Evolutionary conservation across 2,113 vertebrate genomes (phyloP).

Genomic region (Nettapus auritus): DNA sequence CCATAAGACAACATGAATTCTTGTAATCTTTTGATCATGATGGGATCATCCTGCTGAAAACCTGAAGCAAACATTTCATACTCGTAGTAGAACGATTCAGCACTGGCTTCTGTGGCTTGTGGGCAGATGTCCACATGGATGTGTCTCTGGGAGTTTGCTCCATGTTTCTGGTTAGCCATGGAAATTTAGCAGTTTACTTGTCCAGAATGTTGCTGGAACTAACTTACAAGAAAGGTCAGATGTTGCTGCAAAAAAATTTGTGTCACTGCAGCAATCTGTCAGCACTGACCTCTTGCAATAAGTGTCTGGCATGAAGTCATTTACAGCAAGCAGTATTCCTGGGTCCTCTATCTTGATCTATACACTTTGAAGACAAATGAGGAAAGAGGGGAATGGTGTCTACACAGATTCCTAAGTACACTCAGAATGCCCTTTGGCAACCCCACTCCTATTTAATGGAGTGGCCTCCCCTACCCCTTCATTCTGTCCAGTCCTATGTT

Average conservation of each 20-base stretch:
- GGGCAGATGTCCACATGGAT: background rate
- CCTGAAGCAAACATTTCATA: background rate
- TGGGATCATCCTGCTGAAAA: background rate
- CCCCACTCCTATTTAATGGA: background rate
- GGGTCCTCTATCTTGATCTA: background rate
- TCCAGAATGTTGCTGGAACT: background rate
- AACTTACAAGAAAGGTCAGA: background rate
- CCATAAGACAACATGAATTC: background rate
- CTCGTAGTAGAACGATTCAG: background rate
- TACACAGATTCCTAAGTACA: background rate
- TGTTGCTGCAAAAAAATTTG: background rate
- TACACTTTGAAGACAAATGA: background rate
- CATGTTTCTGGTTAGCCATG: background rate
- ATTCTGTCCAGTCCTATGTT: background rate
- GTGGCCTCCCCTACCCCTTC: rapidly evolving
- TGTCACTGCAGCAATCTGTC: background rate
- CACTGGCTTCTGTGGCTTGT: background rate
- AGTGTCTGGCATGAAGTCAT: background rate
- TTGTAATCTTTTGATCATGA: background rate
- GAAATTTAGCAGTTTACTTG: background rate
- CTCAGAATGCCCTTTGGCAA: background rate
- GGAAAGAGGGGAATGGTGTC: background rate
- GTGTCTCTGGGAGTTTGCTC: background rate
- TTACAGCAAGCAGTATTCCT: background rate
- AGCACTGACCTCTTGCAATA: background rate